Percentiles rank a stretch among this genome's conserved stretches.
phyloP scores from a whole-genome alignment of 2,797 vertebrate species.

The Chloroceryle amazona region DNA sequence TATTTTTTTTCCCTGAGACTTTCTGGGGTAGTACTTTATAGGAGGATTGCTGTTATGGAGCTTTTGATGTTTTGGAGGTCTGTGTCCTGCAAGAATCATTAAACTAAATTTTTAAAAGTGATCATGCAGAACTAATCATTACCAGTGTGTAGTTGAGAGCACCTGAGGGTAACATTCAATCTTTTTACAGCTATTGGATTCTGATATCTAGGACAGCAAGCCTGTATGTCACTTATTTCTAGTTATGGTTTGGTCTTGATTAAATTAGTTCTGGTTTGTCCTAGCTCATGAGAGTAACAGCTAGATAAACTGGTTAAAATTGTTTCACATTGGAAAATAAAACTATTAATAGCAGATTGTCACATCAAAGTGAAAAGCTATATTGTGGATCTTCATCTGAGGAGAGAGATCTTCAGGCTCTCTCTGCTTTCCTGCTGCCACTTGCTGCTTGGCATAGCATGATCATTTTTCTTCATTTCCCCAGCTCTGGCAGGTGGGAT shows the following conservation, averaged over 20 bases:
- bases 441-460: fast-evolving
- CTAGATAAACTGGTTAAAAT: neutral
- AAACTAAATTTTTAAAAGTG: neutral
- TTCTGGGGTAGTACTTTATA: neutral
- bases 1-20: neutral
- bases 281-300: neutral
- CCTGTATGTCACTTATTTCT: neutral
- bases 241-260: neutral
- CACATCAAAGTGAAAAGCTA: neutral
- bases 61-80: neutral
- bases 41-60: neutral
- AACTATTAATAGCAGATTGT: neutral
- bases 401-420: neutral
- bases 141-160: neutral
- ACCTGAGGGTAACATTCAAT: neutral
- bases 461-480: neutral
- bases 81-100: neutral
- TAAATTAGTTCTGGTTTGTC: neutral
- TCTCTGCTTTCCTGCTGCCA: neutral
- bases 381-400: neutral
- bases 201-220: neutral
- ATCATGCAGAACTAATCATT: neutral
- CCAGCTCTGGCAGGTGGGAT: neutral
- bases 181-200: neutral
- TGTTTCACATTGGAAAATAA: neutral